Evolutionary conservation across 92 coral and sea anemone species (phyloP), one percentile per base, ranked within the genome.

Genomic region (Epizoanthus rinbou): DNA sequence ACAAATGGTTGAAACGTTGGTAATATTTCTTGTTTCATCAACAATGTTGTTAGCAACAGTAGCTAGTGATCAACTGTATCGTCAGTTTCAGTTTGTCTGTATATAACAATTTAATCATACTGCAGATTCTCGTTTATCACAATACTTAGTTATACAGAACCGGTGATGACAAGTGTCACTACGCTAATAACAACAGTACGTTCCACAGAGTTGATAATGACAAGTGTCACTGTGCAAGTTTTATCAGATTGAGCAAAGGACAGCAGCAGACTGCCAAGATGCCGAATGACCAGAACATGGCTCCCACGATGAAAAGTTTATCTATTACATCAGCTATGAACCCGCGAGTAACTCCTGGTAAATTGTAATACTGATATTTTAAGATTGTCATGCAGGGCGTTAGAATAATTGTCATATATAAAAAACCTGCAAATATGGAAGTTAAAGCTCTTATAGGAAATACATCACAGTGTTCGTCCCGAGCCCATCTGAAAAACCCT

Each of bases 401-500:
- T 78, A 97, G 85, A 5, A 93, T 92, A 19, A 91, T 64, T 31
- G 91, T 72, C 73, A 88, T 87, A 76, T 97, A 97, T 19, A 97
- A 78, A 33, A 97, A 90, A 0, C 94, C 99, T 16, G 98, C 98
- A 56, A 94, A 93, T 15, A 97, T 76, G 6, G 99, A 90, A 3
- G 99, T 91, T 54, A 90, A 39, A 16, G 98, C 95, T 8, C 99
- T 89, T 33, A 97, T 90, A 5, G 89, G 47, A 18, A 94, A 93
- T 17, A 97, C 74, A 18, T 97, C 91, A 54, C 98, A 97, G 8
- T 94, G 89, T 11, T 94, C 94, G 18, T 87, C 86, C 0, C 99
- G 93, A 50, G 94, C 91, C 97, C 98, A 94, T 59, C 99, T 95
- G 76, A 94, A 97, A 67, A 97, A 97, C 7, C 92, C 93, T 15